Evolutionary conservation across 2,797 vertebrate genomes (phyloP), one percentile per base, ranked within the genome.

Genomic region (Brachymystax lenok): DNA sequence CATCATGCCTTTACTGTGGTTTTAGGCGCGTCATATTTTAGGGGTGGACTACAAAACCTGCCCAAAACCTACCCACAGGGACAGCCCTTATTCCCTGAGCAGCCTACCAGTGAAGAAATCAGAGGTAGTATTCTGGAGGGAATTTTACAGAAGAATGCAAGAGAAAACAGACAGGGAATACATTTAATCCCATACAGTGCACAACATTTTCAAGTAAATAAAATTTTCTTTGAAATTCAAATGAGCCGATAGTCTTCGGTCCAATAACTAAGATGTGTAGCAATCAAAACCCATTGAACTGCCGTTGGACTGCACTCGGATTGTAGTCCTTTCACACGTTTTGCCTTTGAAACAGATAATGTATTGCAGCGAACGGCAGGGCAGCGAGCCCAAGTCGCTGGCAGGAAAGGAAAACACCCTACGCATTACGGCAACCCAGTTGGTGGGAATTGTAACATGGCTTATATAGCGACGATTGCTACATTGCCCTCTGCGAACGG

Each of bases 161-260:
- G 81, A 66, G 74, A 78, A 69, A 84, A 77, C 64, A 79, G 79
- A 83, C 74, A 63, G 79, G 12, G 76, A 89, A 88, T 83, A 86
- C 86, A 86, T 77, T 33, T 75, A 46, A 69, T 74, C 86, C 82
- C 77, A 72, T 16, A 68, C 72, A 33, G 78, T 78, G 76, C 68
- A 74, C 84, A 83, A 82, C 82, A 85, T 87, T 84, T 80, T 81
- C 73, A 79, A 89, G 88, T 84, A 83, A 77, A 89, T 79, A 81
- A 70, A 10, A 40, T 74, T 79, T 79, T 81, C 89, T 94, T 94
- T 93, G 91, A 93, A 93, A 92, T 83, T 88, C 90, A 93, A 91
- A 92, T 92, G 89, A 92, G 91, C 69, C 73, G 87, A 89, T 68
- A 7, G 77, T 16, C 17, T 79, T 82, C 83, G 85, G 82, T 51